phyloP scores from a whole-genome alignment of 2,797 vertebrate species.

The Chelmon rostratus region DNA sequence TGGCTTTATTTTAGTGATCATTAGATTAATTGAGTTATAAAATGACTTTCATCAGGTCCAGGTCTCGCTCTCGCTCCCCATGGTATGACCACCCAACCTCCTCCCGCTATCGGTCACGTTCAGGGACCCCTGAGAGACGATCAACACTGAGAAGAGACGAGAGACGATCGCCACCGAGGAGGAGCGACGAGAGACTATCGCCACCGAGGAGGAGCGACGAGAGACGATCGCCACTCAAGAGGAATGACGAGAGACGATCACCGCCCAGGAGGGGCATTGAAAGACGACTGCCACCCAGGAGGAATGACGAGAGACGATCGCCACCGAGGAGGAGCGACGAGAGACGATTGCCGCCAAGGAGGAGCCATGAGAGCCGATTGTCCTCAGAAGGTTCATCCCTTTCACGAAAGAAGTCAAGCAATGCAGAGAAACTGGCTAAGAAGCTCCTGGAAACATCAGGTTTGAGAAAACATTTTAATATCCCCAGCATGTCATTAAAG shows the following conservation, averaged over 20 bases:
- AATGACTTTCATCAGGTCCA: conserved; percentile 32
- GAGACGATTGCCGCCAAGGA: not conserved
- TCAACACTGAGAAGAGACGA: conserved; percentile 7
- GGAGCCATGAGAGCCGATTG: not conserved
- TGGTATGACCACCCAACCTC: not conserved
- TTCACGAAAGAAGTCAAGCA: conserved; percentile 33
- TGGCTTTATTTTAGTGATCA: no score
- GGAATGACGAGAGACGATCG: not conserved
- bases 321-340: conserved; percentile 3
- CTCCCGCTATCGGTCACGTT: conserved; percentile 26
- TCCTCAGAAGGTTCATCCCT: not conserved
- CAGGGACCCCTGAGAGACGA: not conserved
- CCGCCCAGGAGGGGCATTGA: conserved; percentile 10
- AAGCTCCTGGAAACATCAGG: conserved; percentile 81
- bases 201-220: conserved; percentile 33
- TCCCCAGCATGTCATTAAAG: no score
- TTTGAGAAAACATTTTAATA: conserved; percentile 38
- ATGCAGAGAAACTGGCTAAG: conserved; percentile 76
- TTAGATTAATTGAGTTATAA: no score
- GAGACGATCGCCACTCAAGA: not conserved
- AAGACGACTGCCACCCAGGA: conserved; percentile 4
- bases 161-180: not conserved
- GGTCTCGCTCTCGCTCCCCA: conserved; percentile 50
- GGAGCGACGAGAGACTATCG: conserved; percentile 34
- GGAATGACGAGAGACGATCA: not conserved